Conservation (phyloP, 2,113 vertebrate genomes). For the Glaucomys volans region DNA sequence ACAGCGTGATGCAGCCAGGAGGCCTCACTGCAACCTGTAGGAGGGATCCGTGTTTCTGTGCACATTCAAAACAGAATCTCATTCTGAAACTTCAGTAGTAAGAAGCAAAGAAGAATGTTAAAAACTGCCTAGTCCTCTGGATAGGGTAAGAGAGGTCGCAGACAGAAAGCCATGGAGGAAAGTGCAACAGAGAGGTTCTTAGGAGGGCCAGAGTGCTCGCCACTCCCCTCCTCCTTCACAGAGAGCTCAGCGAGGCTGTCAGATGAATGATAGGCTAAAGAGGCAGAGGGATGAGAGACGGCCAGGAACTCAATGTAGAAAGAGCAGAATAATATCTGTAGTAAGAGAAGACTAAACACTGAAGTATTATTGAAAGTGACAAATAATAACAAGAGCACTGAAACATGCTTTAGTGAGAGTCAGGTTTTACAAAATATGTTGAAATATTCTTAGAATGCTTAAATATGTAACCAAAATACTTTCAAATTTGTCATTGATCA, state of each 20-base stretch:
- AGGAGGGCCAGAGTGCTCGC: too few species aligned
- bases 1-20: neutral
- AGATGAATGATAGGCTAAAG: neutral
- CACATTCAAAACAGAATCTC: neutral
- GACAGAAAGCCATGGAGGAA: neutral
- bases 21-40: neutral
- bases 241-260: neutral
- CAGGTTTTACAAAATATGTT: neutral
- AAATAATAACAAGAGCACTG: neutral
- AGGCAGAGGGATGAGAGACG: neutral
- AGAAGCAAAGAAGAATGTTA: neutral
- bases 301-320: neutral
- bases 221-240: neutral
- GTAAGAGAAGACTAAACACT: neutral
- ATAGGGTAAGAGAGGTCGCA: neutral
- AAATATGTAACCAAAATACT: neutral
- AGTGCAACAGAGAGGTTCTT: neutral
- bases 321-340: neutral
- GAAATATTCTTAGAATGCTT: neutral
- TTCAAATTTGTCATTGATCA: neutral
- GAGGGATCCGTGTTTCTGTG: neutral
- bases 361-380: neutral
- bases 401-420: neutral
- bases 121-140: neutral
- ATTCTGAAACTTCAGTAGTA: neutral